Evolutionary conservation across 2,888 invertebrate genomes (phyloP).

Genomic region (Dicranocentrus wangi): DNA sequence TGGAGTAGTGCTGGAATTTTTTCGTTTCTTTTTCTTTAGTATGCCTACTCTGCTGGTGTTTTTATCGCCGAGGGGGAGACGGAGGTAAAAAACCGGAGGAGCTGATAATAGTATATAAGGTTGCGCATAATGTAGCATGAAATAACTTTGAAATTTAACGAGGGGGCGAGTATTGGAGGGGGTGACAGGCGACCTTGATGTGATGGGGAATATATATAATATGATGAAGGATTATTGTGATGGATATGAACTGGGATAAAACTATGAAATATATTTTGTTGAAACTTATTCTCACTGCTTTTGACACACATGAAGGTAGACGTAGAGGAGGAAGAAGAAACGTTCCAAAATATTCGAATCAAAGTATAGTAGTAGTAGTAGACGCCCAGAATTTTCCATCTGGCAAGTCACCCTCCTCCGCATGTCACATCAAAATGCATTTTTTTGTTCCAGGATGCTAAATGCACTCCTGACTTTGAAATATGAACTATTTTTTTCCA

Average conservation of each 20-base stretch:
- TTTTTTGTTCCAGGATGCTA: too few relatives aligned
- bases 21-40: neutral
- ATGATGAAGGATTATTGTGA: conserved; percentile 47
- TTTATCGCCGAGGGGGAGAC: conserved; percentile 28
- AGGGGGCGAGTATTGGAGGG: neutral
- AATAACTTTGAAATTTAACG: conserved; percentile 4
- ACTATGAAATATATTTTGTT: conserved; percentile 4
- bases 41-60: neutral
- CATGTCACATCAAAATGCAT: neutral
- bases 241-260: conserved; percentile 21
- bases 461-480: too few relatives aligned
- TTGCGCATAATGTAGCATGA: conserved; percentile 5
- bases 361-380: too few relatives aligned
- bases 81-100: conserved; percentile 1
- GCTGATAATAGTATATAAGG: conserved; percentile 18
- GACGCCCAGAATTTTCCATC: too few relatives aligned
- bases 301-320: neutral
- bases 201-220: neutral
- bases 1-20: too few relatives aligned
- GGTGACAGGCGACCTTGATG: conserved; percentile 31
- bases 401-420: too few relatives aligned
- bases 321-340: neutral
- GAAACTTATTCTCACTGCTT: neutral
- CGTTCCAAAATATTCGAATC: conserved; percentile 6
- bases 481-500: conserved; percentile 7